Evolutionary conservation across 2,888 invertebrate species (phyloP).

Genomic region (Halictus ligatus): DNA sequence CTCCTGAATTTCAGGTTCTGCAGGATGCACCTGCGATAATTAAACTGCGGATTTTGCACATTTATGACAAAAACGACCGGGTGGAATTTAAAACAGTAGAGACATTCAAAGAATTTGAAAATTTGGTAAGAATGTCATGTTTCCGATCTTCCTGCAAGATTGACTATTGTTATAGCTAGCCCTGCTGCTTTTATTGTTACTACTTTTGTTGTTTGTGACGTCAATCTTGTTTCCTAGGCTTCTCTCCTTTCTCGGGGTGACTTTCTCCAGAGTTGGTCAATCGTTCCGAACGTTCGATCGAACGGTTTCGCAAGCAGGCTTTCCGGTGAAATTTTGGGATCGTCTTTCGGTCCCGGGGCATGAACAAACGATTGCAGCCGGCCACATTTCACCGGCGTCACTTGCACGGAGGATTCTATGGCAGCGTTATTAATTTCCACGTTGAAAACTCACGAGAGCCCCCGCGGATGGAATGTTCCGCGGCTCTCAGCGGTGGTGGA

Average conservation of each 20-base stretch:
- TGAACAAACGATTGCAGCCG: constrained; percentile 62
- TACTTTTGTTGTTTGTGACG: background rate
- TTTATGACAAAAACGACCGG: background rate
- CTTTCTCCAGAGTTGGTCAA: background rate
- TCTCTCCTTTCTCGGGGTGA: background rate
- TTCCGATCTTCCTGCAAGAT: no score
- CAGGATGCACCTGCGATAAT: no score
- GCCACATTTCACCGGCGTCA: constrained; percentile 73
- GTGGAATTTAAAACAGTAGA: background rate
- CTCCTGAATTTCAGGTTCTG: background rate
- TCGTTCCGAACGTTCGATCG: background rate
- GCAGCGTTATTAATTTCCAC: constrained; percentile 79
- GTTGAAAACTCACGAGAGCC: constrained; percentile 73
- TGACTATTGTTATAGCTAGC: background rate
- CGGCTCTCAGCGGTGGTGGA: constrained; percentile 72
- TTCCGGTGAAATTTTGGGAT: constrained; percentile 7
- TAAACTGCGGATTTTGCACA: background rate
- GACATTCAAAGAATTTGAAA: no score
- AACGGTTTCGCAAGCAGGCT: background rate
- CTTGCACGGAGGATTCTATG: constrained; percentile 64
- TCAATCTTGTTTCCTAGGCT: background rate
- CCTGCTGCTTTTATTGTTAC: background rate
- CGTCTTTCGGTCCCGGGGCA: background rate
- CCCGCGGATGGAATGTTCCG: constrained; percentile 71
- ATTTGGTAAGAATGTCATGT: no score